Percentiles rank a stretch among this genome's conserved stretches.
These are phyloP conservation scores for Colossoma macropomum DNA, from an alignment of 2,113 vertebrate genomes.

Conservation along the genomic window DNA sequence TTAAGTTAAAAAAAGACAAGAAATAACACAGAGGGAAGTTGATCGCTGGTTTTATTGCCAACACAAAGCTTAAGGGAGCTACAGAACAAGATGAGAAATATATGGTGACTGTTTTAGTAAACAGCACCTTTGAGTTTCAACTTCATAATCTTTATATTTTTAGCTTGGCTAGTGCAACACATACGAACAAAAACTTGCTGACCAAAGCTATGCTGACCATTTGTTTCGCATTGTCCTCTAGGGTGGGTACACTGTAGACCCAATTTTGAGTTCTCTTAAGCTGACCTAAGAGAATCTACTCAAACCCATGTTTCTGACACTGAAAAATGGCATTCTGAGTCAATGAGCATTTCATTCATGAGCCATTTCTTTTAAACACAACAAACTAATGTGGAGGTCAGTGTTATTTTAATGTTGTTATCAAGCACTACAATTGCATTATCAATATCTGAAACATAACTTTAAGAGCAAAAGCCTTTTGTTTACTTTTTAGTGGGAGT, in stretches of 20 bases:
- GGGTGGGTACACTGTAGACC: background rate
- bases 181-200: conserved; percentile 28
- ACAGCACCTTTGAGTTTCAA: conserved; percentile 26
- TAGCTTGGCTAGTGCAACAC: conserved; percentile 35
- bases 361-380: conserved; percentile 11
- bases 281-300: conserved; percentile 2
- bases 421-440: conserved; percentile 56
- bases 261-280: conserved; percentile 8
- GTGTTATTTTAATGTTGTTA: conserved; percentile 54
- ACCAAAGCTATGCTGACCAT: background rate
- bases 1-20: background rate
- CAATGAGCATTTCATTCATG: background rate
- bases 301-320: background rate
- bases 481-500: conserved; percentile 72
- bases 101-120: conserved; percentile 13
- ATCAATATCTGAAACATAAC: conserved; percentile 22
- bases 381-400: conserved; percentile 11
- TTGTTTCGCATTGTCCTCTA: conserved; percentile 6
- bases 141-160: conserved; percentile 30
- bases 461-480: conserved; percentile 27
- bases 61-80: conserved; percentile 63
- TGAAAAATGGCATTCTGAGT: background rate
- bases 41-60: conserved; percentile 72
- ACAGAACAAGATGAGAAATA: conserved; percentile 36
- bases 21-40: conserved; percentile 42